Base-by-base conservation (phyloP, 2,888 invertebrate species). In the Molanna angustata region DNA sequence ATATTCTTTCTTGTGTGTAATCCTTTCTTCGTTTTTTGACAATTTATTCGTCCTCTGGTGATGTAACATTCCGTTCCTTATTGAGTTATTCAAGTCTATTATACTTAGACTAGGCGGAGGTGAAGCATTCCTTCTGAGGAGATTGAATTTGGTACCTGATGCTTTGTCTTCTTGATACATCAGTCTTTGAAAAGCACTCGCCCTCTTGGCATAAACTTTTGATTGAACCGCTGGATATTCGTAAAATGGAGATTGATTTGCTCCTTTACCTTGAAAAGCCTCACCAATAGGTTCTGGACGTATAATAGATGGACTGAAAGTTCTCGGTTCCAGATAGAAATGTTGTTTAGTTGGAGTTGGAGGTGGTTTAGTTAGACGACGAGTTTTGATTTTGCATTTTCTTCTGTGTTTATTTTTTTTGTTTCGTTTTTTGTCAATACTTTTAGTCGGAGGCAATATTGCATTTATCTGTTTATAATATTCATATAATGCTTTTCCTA, bases 41-140 rank as follows among this genome's bases (percentile, higher is more conserved):
- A 52, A 43, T 33, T 49, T 58, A 16, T 44, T 56, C 20, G 37
- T 43, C 4, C 39, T 17, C 6, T 21, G 17, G 4, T 35, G 20
- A 22, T 53, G 50, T 49, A 33, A 53, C 20, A 59, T 45, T 18
- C 54, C 56, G 27, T 35, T 59, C 43, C 59, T 56, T 27, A 59
- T 59, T 11, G 54, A 53, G 31, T 54, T 59, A 27, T 59, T 59
- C 31, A 59, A 52, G 37, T 59, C 54, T 18, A 59, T 59, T 14
- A 59, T 59, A 11, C 56, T 54, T 17, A 59, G 35, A 13, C 52
- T 54, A 33, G 53, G 56, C 9, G 42, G 45, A 18, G 54, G 54
- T 14, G 59, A 56, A 32, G 20, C 37, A 32, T 17, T 39, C 18
- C 51, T 52, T 6, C 37, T 45, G 13, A 40, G 31, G n/a, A 44